A percentile compares a stretch with the other conserved stretches of the same genome.
Evolutionary conservation across 2,113 vertebrate genomes (phyloP).

Genomic region (human): GRCh38 chr7:107567001-107567500

Average conservation of each 20-base stretch:
- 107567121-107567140: constrained; percentile 92
- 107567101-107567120: constrained; percentile 77
- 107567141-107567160: constrained; percentile 90
- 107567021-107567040: constrained; percentile 40
- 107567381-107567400: not conserved
- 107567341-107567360: not conserved
- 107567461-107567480: not conserved
- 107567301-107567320: not conserved
- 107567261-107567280: not conserved
- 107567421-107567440: not conserved
- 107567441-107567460: not conserved
- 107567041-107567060: constrained; percentile 70
- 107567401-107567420: not conserved
- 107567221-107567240: constrained; percentile 18
- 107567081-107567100: constrained; percentile 56
- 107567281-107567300: not conserved
- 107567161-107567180: constrained; percentile 99
- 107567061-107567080: constrained; percentile 67
- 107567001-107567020: not conserved
- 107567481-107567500: not conserved
- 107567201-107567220: not conserved
- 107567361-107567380: not conserved
- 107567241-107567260: not conserved
- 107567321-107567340: not conserved
- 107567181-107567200: constrained; percentile 92